Conservation (phyloP, 2,113 vertebrate species). For the Melanerpes aurifrons region DNA sequence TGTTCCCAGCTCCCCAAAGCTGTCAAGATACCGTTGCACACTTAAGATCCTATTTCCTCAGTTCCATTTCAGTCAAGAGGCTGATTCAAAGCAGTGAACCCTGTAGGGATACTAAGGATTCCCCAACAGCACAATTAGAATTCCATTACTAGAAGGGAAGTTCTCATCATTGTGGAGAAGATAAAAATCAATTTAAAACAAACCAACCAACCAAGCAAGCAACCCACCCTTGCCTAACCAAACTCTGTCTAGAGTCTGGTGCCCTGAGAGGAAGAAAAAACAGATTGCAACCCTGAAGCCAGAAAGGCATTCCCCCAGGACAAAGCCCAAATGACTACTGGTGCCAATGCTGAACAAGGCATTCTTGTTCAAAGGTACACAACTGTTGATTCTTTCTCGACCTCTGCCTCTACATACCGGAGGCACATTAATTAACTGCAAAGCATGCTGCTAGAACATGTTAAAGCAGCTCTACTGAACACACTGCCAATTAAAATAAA, state of each 20-base stretch:
- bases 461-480: background rate
- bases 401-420: background rate
- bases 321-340: background rate
- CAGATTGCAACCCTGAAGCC: background rate
- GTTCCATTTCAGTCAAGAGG: background rate
- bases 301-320: background rate
- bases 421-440: background rate
- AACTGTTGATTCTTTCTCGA: background rate
- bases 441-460: background rate
- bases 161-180: background rate
- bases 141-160: background rate
- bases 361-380: background rate
- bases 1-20: background rate
- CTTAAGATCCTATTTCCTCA: background rate
- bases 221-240: background rate
- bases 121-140: background rate
- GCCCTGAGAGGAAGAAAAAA: background rate
- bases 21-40: background rate
- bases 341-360: background rate
- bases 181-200: background rate
- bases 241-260: background rate
- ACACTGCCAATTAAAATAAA: background rate
- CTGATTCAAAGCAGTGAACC: fast-evolving
- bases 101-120: background rate
- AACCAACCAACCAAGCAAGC: background rate